phyloP scores from a whole-genome alignment of 2,113 vertebrate species.

The Macquaria ambigua region DNA sequence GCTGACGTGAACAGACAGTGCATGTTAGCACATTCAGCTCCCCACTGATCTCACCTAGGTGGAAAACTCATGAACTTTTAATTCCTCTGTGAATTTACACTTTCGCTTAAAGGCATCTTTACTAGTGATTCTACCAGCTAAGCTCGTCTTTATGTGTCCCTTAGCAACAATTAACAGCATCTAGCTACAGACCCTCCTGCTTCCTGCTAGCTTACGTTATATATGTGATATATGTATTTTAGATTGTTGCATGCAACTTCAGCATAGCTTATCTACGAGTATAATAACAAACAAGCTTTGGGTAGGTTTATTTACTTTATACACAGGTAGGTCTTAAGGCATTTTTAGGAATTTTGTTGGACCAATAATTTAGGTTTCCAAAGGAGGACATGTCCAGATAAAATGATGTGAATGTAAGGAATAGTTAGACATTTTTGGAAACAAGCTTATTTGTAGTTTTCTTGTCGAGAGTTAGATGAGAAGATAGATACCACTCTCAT shows the following conservation, averaged over 20 bases:
- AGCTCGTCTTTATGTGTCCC: slow-evolving; percentile 29
- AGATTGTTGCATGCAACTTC: neutral
- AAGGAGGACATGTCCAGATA: neutral
- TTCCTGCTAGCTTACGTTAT: neutral
- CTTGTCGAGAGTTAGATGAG: neutral
- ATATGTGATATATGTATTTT: neutral
- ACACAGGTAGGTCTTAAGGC: neutral
- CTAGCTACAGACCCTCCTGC: neutral
- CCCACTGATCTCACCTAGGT: neutral
- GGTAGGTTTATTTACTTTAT: neutral
- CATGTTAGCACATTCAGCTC: neutral
- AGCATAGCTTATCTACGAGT: neutral
- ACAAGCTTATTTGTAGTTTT: neutral
- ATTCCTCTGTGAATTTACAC: neutral
- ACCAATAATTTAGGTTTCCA: neutral
- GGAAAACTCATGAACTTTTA: slow-evolving; percentile 3
- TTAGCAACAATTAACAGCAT: neutral
- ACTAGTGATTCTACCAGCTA: neutral
- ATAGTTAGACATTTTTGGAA: neutral
- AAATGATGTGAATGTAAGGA: neutral
- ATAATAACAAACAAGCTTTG: neutral
- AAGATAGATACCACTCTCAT: neutral
- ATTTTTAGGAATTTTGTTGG: neutral
- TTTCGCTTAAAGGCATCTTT: neutral
- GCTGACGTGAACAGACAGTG: slow-evolving; percentile 10